These are phyloP conservation scores for Guaruba guarouba DNA, from an alignment of 2,113 vertebrate species.

Conservation along the genomic window DNA sequence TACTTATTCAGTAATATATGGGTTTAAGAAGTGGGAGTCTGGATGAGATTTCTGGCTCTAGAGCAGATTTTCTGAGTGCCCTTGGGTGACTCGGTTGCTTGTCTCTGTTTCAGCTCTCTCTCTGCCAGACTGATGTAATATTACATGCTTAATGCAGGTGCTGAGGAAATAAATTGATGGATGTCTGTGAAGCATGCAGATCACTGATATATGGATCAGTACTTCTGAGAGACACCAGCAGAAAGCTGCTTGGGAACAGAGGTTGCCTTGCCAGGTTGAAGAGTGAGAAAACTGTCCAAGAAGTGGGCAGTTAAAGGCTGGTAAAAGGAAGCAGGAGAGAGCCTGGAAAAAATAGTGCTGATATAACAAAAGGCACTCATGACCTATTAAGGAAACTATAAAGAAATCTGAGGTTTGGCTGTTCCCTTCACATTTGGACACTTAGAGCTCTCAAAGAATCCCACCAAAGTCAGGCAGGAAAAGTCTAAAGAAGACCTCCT, in stretches of 20 bases:
- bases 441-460: neutral
- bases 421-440: neutral
- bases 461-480: neutral
- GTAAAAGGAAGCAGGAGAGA: neutral
- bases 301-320: neutral
- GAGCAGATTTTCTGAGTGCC: neutral
- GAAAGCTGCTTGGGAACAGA: neutral
- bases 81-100: slow-evolving; percentile 34
- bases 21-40: neutral
- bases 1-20: neutral
- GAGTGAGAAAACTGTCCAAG: neutral
- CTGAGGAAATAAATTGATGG: neutral
- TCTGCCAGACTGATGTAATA: slow-evolving; percentile 35
- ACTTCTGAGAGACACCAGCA: neutral
- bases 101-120: neutral
- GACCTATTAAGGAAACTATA: neutral
- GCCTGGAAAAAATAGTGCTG: neutral
- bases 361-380: neutral
- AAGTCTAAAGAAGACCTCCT: neutral
- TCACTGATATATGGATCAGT: fast-evolving
- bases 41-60: neutral
- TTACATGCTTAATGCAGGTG: slow-evolving; percentile 12
- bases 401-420: neutral
- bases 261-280: neutral
- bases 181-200: neutral